These are phyloP conservation scores for cattle (Bos taurus) DNA, from an alignment of 2,113 vertebrate genomes.

Conservation along the genomic window ARS-UCD2.0 NC_037336.1:15855001-15855500, in stretches of 20 bases:
- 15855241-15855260: neutral
- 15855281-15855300: neutral
- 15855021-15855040: neutral
- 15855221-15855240: neutral
- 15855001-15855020: neutral
- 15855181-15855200: neutral
- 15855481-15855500: neutral
- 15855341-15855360: neutral
- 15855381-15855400: neutral
- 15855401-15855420: neutral
- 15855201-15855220: neutral
- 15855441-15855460: neutral
- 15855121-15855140: neutral
- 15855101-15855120: neutral
- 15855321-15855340: neutral
- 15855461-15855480: neutral
- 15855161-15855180: slow-evolving; percentile 1
- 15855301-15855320: neutral
- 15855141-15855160: neutral
- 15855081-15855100: neutral
- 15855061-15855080: neutral
- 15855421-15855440: neutral
- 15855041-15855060: neutral
- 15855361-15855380: neutral
- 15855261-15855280: neutral